Conservation (phyloP, 2,797 vertebrate species). For the Alcedo atthis region DNA sequence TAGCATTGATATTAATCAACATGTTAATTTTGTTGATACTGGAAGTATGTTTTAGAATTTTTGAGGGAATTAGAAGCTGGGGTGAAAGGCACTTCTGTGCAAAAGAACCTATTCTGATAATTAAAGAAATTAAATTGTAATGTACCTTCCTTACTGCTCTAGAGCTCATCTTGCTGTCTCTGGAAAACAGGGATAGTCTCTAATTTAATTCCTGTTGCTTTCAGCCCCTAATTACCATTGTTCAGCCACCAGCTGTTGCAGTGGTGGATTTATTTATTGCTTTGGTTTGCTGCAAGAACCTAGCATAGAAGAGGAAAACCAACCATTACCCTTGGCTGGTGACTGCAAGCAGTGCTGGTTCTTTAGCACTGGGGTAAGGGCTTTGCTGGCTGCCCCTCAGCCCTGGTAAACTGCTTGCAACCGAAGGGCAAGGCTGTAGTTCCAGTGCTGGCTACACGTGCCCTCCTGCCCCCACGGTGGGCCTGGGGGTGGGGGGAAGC, state of each 20-base stretch:
- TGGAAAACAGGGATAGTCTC: neutral
- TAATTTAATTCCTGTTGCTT: slow-evolving; percentile 12
- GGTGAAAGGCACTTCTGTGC: neutral
- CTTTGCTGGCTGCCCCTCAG: neutral
- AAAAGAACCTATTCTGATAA: neutral
- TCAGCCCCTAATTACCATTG: neutral
- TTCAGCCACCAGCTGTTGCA: slow-evolving; percentile 14
- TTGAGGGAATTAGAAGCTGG: neutral
- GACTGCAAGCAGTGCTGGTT: neutral
- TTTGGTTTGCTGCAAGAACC: slow-evolving; percentile 5
- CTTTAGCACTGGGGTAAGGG: neutral
- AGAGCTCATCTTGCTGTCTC: neutral
- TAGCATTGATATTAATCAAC: neutral
- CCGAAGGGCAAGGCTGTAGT: neutral
- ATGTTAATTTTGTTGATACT: neutral
- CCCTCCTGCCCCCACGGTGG: neutral
- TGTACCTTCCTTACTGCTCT: neutral
- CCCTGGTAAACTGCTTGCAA: neutral
- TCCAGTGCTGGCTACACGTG: neutral
- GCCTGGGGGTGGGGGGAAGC: rapidly evolving
- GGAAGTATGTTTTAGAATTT: neutral
- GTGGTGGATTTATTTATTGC: neutral
- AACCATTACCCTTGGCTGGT: neutral
- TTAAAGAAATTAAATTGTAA: neutral
- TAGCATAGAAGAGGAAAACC: neutral